phyloP scores from a whole-genome alignment of 2,888 invertebrate genomes.

The Sympetrum striolatum region DNA sequence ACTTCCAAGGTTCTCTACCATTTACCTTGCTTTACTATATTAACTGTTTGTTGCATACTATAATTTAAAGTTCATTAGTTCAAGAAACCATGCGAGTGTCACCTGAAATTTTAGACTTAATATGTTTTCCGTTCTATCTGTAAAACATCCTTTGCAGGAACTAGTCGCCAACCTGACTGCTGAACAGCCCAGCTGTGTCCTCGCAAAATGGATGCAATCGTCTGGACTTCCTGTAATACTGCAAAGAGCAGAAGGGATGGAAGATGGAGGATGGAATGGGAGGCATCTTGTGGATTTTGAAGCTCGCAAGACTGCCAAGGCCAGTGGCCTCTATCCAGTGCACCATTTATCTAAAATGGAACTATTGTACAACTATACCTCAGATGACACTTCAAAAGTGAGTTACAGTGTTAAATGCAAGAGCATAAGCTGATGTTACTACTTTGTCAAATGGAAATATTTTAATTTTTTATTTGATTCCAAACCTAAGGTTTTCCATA shows the following conservation, averaged over 20 bases:
- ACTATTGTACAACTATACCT: constrained; percentile 68
- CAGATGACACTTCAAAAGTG: constrained; percentile 5
- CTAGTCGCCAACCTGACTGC: constrained; percentile 71
- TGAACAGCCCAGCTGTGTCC: constrained; percentile 73
- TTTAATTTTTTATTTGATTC: neutral
- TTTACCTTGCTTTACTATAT: neutral
- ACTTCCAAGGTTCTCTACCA: neutral
- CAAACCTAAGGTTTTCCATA: neutral
- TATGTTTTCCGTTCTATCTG: neutral
- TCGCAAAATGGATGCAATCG: constrained; percentile 68
- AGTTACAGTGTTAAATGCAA: neutral
- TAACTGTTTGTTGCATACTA: too few relatives aligned
- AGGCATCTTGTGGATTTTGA: constrained; percentile 22
- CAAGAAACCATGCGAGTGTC: too few relatives aligned
- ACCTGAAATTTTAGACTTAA: too few relatives aligned
- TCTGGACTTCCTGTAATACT: neutral
- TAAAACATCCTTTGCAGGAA: constrained; percentile 54
- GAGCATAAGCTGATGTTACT: neutral
- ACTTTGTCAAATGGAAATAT: neutral
- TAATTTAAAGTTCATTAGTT: too few relatives aligned
- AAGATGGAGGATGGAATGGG: neutral
- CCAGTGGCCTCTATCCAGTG: constrained; percentile 42
- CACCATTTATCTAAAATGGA: constrained; percentile 75
- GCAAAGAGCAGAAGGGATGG: neutral
- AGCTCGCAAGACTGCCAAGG: neutral